Evolutionary conservation across 2,888 invertebrate genomes (phyloP), one percentile per base, ranked within the genome.

Genomic region (Deroplatys truncata): DNA sequence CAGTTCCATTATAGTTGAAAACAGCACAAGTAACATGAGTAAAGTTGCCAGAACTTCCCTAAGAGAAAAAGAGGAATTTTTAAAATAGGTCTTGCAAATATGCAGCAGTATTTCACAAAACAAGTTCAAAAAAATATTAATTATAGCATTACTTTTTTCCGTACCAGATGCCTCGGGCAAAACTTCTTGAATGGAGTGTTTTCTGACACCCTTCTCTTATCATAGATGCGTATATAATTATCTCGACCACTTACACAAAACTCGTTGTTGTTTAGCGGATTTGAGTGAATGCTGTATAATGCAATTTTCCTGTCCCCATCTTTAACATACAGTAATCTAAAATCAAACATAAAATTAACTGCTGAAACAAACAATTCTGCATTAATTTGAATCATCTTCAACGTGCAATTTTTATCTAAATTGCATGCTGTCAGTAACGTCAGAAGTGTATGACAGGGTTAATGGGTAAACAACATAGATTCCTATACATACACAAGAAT

Each of bases 1-100:
- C 98, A 88, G 97, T 95, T 84, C 99, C 99, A 93, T 97, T 96
- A 94, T 98, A 96, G 94, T 98, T 99, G 94, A 98, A 99, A 4
- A 98, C 96, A 13, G 98, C 98, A 92, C 97, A 98, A 0, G 99
- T 98, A 4, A 99, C 96, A 92, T 98, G 97, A 25, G 95, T 94
- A 91, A 93, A 93, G 88, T 93, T 92, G 90, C 94, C 93, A 88
- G 92, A 92, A 88, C 92, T 92, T 25, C 93, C 91, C 93, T 93
- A 91, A 31, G 35, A 35, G 35, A 2, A 35, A 87, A 35, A 5
- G 8, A 72, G 10, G 9, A 10, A 72, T 72, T 72, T 31, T 29
- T 8, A 86, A 43, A 43, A 31, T 28, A 86, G 20, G 35, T 20
- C n/a, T 1, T 29, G 16, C 20, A 72, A 72, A 49, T 49, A 86